phyloP scores from a whole-genome alignment of 2,113 vertebrate species.

The Lasiurus cinereus region DNA sequence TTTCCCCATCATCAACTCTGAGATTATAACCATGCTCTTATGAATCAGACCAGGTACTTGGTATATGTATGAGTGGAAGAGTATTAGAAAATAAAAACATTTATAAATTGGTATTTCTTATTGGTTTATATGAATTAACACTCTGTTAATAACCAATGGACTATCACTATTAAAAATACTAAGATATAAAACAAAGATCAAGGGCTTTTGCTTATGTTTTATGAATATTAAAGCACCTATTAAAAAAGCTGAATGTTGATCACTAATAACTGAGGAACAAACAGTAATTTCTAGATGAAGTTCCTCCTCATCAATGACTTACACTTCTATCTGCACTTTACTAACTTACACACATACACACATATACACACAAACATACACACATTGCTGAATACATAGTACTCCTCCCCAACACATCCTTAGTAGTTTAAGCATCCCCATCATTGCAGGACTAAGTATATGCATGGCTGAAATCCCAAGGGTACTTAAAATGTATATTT shows the following conservation, averaged over 20 bases:
- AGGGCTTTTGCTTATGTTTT: neutral
- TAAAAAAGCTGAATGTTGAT: neutral
- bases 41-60: neutral
- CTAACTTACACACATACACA: neutral
- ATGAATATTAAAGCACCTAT: neutral
- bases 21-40: neutral
- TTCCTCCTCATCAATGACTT: neutral
- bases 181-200: neutral
- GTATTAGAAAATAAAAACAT: neutral
- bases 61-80: neutral
- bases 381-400: neutral
- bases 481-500: neutral
- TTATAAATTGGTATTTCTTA: neutral
- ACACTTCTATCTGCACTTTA: neutral
- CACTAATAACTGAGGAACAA: neutral
- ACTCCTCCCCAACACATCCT: neutral
- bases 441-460: neutral
- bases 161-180: neutral
- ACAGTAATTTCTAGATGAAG: neutral
- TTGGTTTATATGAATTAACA: neutral
- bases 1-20: neutral
- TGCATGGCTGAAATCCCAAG: neutral
- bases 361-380: neutral
- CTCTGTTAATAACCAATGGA: neutral
- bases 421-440: neutral